Evolutionary conservation across 2,888 invertebrate genomes (phyloP).

Genomic region (Amblyteles armatorius): DNA sequence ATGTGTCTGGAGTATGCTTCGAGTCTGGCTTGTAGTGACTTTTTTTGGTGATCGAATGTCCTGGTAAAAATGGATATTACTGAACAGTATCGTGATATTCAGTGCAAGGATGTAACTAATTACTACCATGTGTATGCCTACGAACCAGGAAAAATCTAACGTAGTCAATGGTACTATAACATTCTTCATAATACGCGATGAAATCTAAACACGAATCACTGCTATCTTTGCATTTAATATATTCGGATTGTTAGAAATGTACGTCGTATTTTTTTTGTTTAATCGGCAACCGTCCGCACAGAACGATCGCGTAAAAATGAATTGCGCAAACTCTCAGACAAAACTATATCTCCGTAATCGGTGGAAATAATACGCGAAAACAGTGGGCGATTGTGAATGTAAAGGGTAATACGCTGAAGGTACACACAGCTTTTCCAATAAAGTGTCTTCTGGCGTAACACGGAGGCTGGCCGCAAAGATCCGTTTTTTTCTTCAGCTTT

Average conservation of each 20-base stretch:
- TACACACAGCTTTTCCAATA: slow-evolving; percentile 53
- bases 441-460: slow-evolving; percentile 46
- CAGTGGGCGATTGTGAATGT: background rate
- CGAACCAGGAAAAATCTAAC: too few relatives aligned
- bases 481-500: slow-evolving; percentile 35
- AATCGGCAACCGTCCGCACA: background rate
- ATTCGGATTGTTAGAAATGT: background rate
- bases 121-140: too few relatives aligned
- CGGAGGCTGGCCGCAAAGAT: slow-evolving; percentile 51
- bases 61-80: background rate
- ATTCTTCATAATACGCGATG: too few relatives aligned
- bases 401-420: slow-evolving; percentile 37
- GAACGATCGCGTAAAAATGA: background rate
- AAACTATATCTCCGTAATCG: slow-evolving; percentile 34
- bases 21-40: background rate
- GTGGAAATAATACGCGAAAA: slow-evolving; percentile 47
- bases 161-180: too few relatives aligned
- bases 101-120: background rate
- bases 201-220: too few relatives aligned
- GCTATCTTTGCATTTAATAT: too few relatives aligned
- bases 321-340: background rate
- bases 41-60: background rate
- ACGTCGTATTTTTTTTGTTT: background rate
- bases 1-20: background rate
- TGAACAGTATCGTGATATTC: background rate